Conservation (phyloP, 2,797 vertebrate genomes). For the Pseudochirops corinnae region DNA sequence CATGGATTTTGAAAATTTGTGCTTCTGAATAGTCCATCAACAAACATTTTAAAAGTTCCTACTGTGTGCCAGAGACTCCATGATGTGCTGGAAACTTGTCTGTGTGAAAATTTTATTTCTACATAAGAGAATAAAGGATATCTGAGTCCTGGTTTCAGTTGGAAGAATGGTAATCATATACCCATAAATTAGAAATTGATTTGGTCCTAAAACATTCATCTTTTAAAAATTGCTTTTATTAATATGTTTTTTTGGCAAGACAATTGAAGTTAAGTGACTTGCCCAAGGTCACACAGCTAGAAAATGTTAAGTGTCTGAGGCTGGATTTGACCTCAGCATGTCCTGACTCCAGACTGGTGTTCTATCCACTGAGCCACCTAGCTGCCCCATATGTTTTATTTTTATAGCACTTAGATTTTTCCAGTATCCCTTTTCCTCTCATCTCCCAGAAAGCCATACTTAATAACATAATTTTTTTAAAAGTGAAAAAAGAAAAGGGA, state of each 20-base stretch:
- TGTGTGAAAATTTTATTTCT: not conserved
- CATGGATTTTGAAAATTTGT: not conserved
- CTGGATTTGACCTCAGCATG: too few relatives aligned
- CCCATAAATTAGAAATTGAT: not conserved
- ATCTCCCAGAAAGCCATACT: not conserved
- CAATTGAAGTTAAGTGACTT: too few relatives aligned
- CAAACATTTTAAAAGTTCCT: not conserved
- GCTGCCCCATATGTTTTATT: not conserved
- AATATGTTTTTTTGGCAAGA: not conserved
- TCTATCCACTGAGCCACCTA: too few relatives aligned
- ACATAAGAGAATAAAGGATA: not conserved
- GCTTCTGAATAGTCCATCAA: not conserved
- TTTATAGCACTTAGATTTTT: not conserved
- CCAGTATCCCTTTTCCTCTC: not conserved
- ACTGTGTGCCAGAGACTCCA: not conserved
- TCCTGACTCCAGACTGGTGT: too few relatives aligned
- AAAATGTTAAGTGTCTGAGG: too few relatives aligned
- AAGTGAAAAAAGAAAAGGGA: not conserved
- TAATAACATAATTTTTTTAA: not conserved
- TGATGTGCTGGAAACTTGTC: not conserved
- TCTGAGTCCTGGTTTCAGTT: not conserved
- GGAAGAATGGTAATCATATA: not conserved
- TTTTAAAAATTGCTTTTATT: not conserved
- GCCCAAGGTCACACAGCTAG: too few relatives aligned
- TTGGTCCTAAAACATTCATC: not conserved